These are phyloP conservation scores for Todus mexicanus DNA, from an alignment of 2,797 vertebrate species.

Conservation along the genomic window DNA sequence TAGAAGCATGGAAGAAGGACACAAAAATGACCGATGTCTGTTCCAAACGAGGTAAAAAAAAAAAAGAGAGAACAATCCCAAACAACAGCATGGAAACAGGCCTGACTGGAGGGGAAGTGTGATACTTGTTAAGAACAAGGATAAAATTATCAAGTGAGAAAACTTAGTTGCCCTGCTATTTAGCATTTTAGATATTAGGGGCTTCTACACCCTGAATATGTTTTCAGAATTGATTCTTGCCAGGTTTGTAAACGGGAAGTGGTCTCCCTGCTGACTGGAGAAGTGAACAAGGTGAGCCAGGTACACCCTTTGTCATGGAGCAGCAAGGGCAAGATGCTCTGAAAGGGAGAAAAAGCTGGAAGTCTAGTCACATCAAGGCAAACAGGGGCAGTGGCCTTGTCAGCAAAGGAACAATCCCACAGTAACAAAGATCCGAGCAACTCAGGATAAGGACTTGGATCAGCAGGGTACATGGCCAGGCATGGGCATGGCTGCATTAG, in stretches of 20 bases:
- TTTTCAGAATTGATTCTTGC: background rate
- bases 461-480: background rate
- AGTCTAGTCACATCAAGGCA: background rate
- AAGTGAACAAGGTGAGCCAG: background rate
- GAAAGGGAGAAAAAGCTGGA: background rate
- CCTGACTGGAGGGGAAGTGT: background rate
- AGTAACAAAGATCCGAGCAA: background rate
- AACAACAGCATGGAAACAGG: background rate
- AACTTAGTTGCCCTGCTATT: background rate
- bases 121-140: background rate
- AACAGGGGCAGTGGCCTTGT: background rate
- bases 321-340: background rate
- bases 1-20: background rate
- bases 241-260: background rate
- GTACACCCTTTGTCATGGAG: background rate
- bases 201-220: background rate
- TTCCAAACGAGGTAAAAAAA: background rate
- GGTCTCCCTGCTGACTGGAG: background rate
- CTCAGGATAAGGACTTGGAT: background rate
- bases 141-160: background rate
- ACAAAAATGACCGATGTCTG: background rate
- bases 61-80: background rate
- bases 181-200: background rate
- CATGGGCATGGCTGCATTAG: background rate
- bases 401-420: background rate